Evolutionary conservation across 2,113 vertebrate species (phyloP), one percentile per base, ranked within the genome.

Genomic region (Hypomesus transpacificus): DNA sequence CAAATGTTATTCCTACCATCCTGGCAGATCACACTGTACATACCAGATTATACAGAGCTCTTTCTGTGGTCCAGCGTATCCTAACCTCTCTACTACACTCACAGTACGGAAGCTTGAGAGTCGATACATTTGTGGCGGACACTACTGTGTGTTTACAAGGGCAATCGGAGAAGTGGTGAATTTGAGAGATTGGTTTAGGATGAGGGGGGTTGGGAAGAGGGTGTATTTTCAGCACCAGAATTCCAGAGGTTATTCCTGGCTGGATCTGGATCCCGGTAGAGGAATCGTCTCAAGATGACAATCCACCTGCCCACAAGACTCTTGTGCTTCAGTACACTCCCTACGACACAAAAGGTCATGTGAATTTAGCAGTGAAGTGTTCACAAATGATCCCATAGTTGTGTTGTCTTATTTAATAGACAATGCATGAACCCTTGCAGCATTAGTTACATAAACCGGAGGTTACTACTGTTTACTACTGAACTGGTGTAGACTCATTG

Each of bases 221-320:
- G 80, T 76, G 78, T 89, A 73, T 91, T 89, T 89, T 87, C 72
- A 84, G 78, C 80, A 50, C 68, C 76, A 66, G 77, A 81, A 88
- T 88, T 82, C 72, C 74, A 72, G 26, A 54, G 56, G 78, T 87
- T 89, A 90, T 88, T 90, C 77, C 75, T 84, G 85, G 82, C 75
- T 84, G 85, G 82, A 11, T 60, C 39, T 69, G 73, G 73, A 77
- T 74, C 65, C 68, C 58, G 46, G 66, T 67, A 63, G 63, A 62
- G 57, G 11, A 75, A 77, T 51, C 74, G 65, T 79, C 73, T 83
- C 18, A 75, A 78, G 78, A 79, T 66, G 69, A 52, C 34, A 59
- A 69, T 34, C 66, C 67, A 76, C 63, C 75, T 81, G 68, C 70
- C 34, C 22, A 6, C 4, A 21, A n/a, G 18, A 4, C 39, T 72